These are phyloP conservation scores for Leptatherina wallacei DNA, from an alignment of 2,797 vertebrate genomes.

Conservation along the genomic window DNA sequence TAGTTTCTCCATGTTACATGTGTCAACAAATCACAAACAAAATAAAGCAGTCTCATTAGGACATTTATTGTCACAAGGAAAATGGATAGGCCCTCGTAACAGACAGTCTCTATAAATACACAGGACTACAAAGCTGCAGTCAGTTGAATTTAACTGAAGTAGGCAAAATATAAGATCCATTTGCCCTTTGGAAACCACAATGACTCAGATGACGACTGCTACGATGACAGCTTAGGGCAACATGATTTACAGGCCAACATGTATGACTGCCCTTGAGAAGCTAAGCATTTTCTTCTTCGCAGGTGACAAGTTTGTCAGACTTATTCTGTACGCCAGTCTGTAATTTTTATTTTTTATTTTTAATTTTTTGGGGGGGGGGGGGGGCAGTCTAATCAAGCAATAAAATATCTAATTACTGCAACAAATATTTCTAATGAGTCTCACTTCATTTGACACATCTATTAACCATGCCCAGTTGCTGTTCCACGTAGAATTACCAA, in stretches of 20 bases:
- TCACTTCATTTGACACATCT: constrained; percentile 37
- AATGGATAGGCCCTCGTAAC: constrained; percentile 7
- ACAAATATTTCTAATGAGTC: constrained; percentile 29
- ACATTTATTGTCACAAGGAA: constrained; percentile 23
- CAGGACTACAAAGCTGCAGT: constrained; percentile 39
- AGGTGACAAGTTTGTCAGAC: constrained; percentile 34
- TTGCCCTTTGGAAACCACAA: constrained; percentile 62
- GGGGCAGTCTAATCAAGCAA: constrained; percentile 8
- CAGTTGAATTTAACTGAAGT: constrained; percentile 49
- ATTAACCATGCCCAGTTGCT: constrained; percentile 27
- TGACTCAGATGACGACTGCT: constrained; percentile 63
- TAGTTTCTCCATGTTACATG: constrained; percentile 4
- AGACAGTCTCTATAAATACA: constrained; percentile 38
- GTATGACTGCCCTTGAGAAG: constrained; percentile 64
- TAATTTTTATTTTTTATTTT: constrained; percentile 13
- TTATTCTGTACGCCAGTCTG: constrained; percentile 18
- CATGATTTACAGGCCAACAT: constrained; percentile 72
- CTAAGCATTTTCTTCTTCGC: constrained; percentile 33
- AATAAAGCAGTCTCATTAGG: constrained; percentile 23
- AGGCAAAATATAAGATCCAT: constrained; percentile 58
- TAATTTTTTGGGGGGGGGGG: neutral
- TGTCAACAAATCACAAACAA: constrained; percentile 8
- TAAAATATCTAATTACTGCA: constrained; percentile 33
- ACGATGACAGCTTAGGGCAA: constrained; percentile 64
- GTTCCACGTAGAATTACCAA: constrained; percentile 37